Evolutionary conservation across 92 coral and sea anemone genomes (phyloP), one percentile per base, ranked within the genome.

Genomic region (Zoanthus sansibaricus): DNA sequence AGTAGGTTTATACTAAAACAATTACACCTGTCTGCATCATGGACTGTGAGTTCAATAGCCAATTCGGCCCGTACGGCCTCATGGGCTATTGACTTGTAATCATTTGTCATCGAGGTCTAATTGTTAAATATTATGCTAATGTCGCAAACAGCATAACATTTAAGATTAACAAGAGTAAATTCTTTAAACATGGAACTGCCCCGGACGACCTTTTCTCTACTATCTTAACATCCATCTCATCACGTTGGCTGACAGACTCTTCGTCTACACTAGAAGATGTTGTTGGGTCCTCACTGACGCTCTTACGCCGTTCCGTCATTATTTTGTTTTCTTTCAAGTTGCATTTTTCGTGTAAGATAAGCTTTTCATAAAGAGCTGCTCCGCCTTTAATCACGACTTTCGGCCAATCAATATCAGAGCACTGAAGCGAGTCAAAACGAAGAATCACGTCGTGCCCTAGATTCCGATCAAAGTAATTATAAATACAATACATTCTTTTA

Each of bases 391-490:
- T 12, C 20, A 44, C 37, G 37, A n/a, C 47, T 1, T 89, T 88
- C 8, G 69, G 31, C 94, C 94, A 93, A 77, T 92, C 92, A 20
- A 91, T 67, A 74, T 94, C 98, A 44, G 98, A 90, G 70, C 98
- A 94, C 91, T 94, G 98, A 15, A 95, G 88, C 9, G 98, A 90
- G 78, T 82, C 93, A 31, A 94, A 86, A 31, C 89, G 88, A 42
- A 86, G 76, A 20, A 94, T 68, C 49, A 92, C 94, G 58, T 92
- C 72, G 76, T 67, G 59, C 30, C 66, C 66, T 80, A 45, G 59
- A 2, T 5, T 67, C 15, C 75, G 85, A 56, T 80, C 85, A 49
- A 45, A 80, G 7, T 80, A 46, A 6, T 68, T 10, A 51, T 80
- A 42, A 45, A 80, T 46, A 72, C 85, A 80, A 12, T 46, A 80